Base-by-base conservation (phyloP, 2,797 vertebrate genomes). In the Podargus strigoides region DNA sequence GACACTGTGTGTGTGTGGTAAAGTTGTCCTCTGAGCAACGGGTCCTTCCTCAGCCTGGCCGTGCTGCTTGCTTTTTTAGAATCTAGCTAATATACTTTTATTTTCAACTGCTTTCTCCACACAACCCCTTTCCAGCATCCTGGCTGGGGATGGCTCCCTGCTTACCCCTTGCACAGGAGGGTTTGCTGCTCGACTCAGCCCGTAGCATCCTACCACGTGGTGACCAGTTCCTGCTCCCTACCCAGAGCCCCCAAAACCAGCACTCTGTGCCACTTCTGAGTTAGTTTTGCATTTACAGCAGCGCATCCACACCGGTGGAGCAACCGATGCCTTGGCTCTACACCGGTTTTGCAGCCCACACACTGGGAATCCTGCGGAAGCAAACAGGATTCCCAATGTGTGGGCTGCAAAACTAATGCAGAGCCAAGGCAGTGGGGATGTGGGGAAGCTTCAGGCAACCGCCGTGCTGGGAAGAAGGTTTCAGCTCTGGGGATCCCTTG, bases 141-240 rank as follows among this genome's bases (percentile, higher is more conserved):
- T 17, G 19, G 9, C 1, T 26, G 49, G 28, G 27, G 24, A 11
- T 0, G 7, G 26, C 10, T 53, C 74, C 49, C 42, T 16, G 15
- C 22, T 49, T 14, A 13, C 10, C 17, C n/a, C 14, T 84, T 24
- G 16, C 19, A 3, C 0, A 0, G 12, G 27, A 17, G 7, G 3
- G 2, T 22, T 77, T 74, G 12, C 69, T 27, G 62, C 74, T 82
- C 8, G 2, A 14, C 42, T 78, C 30, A 10, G 3, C 41, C 53
- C 3, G 0, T 5, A 24, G 32, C 36, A 56, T 19, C 50, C 49
- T 24, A 39, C 53, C 26, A 4, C 0, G 0, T 0, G 0, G n/a
- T 2, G 46, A 32, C 22, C 4, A 0, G 10, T 7, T 9, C 68
- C 55, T 11, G 13, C 23, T 81, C 36, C 56, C 20, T 17, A 4